Evolutionary conservation across 2,113 vertebrate genomes (phyloP).

Genomic region (Nycticorax nycticorax): DNA sequence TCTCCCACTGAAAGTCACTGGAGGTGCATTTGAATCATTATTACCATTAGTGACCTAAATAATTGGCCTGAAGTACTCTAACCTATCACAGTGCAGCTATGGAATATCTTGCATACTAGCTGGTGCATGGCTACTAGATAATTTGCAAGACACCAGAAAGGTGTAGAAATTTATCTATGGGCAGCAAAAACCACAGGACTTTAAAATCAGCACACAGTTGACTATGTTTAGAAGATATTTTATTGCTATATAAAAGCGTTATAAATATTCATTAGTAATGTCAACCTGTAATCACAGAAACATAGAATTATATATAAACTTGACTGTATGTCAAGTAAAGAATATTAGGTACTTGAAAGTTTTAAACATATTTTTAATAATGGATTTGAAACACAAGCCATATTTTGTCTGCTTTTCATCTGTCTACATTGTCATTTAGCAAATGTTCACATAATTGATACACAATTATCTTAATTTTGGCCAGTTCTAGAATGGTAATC

Average conservation of each 20-base stretch:
- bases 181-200: neutral
- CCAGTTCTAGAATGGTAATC: neutral
- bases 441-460: neutral
- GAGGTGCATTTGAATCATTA: neutral
- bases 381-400: neutral
- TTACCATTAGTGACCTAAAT: neutral
- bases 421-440: neutral
- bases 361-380: neutral
- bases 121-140: neutral
- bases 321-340: neutral
- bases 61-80: neutral
- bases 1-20: neutral
- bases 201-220: neutral
- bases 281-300: neutral
- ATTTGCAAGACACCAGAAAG: neutral
- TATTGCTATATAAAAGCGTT: neutral
- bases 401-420: neutral
- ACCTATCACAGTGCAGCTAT: neutral
- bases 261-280: neutral
- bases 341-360: neutral
- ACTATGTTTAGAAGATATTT: neutral
- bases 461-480: neutral
- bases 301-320: neutral
- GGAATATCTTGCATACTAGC: neutral
- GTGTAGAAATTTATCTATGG: neutral